Conservation (phyloP, 64 coral and sea anemone genomes). For the Actinia tenebrosa region DNA sequence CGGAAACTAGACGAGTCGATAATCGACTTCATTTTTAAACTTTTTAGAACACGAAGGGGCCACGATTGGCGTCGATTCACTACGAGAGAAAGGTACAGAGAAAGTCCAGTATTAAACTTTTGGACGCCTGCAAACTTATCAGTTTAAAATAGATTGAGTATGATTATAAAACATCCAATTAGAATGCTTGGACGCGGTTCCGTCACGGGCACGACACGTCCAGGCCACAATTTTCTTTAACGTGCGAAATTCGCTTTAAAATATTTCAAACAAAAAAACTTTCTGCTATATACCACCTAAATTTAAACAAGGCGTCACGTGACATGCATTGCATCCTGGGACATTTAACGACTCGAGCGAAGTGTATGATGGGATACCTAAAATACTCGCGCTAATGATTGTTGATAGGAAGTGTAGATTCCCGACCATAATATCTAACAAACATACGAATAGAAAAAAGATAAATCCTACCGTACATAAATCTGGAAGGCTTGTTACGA, state of each 20-base stretch:
- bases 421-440: too few species aligned
- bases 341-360: background rate
- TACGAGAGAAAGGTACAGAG: background rate
- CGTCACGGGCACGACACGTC: background rate
- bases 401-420: background rate
- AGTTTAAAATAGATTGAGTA: too few species aligned
- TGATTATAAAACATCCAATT: background rate
- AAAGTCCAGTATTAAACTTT: too few species aligned
- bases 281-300: background rate
- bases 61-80: background rate
- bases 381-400: background rate
- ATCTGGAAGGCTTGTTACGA: too few species aligned
- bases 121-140: too few species aligned
- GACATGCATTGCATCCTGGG: background rate
- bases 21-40: background rate
- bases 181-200: background rate
- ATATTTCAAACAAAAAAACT: background rate
- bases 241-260: background rate
- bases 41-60: background rate
- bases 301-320: background rate
- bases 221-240: background rate
- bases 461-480: too few species aligned
- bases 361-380: background rate
- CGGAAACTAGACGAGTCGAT: background rate
- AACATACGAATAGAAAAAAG: too few species aligned